Base-by-base conservation (phyloP, 2,888 invertebrate genomes). In the Arctia plantaginis region DNA sequence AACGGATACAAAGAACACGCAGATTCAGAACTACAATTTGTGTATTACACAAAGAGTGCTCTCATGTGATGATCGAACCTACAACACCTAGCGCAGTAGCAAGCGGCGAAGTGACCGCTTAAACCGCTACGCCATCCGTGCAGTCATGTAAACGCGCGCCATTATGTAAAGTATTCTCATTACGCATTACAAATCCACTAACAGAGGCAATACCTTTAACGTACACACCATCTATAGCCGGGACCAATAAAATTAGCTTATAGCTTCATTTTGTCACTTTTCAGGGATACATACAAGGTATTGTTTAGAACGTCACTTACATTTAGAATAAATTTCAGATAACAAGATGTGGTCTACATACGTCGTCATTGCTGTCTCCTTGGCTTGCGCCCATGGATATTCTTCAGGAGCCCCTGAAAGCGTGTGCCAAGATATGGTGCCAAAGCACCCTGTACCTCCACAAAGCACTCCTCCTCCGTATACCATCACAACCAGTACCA, bases 381-480 rank as follows among this genome's bases (percentile, higher is more conserved):
- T 87, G 76, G 93, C 90, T 66, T 91, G 79, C 85, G 93, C 87
- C 77, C 87, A 91, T 66, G 96, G 93, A 3, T 97, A 97, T 89
- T 97, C 97, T 3, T 93, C 94, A 3, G 98, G 97, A 7, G 98
- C 97, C 2, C 97, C 97, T 0, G 91, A 92, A 39, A 93, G 93
- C 66, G 96, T 97, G 47, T 97, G 97, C 91, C 91, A 89, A n/a
- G 97, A 97, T 89, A 96, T 97, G 96, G 94, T 96, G 13, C 98
- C 98, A 0, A 96, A 96, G 86, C 98, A 98, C 89, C 96, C 96
- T 0, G 96, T 96, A 7, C 90, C 94, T 0, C 92, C 97, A 0
- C 97, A 97, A 90, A 93, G 91, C 23, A 85, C 93, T 0, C 81
- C 93, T 0, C 91, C 97, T 0, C 97, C 97, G 0, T 98, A 97